Percentiles rank a stretch among this genome's conserved stretches.
phyloP scores from a whole-genome alignment of 2,797 vertebrate genomes.

The Manis pentadactyla region DNA sequence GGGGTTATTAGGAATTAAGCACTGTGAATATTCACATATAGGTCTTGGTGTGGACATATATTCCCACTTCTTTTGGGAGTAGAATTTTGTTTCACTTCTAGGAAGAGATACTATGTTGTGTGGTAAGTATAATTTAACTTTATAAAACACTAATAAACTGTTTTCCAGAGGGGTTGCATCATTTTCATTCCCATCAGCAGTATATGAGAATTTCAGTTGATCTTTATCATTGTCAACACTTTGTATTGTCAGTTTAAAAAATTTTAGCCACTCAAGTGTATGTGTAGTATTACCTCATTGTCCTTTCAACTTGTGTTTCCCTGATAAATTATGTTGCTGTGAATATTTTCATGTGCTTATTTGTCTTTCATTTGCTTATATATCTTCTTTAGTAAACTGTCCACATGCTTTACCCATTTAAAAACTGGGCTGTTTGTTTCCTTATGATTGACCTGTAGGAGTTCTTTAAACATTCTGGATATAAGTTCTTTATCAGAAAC shows the following conservation, averaged over 20 bases:
- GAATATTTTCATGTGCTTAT: background rate
- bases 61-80: background rate
- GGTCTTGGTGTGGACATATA: background rate
- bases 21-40: background rate
- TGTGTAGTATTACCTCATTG: background rate
- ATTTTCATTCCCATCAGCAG: constrained; percentile 2
- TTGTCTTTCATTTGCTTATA: background rate
- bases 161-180: background rate
- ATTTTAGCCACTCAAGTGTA: background rate
- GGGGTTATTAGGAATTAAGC: background rate
- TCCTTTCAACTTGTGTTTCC: constrained; percentile 44
- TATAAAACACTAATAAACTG: constrained; percentile 3
- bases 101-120: background rate
- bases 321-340: background rate
- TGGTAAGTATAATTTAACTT: background rate
- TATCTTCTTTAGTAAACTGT: background rate
- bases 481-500: background rate
- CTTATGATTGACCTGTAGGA: background rate
- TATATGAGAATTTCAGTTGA: background rate
- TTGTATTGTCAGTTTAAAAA: background rate
- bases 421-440: background rate
- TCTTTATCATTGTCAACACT: background rate
- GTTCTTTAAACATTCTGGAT: constrained; percentile 40
- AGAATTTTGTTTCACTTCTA: constrained; percentile 51
- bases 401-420: background rate